Conservation (phyloP, 2,888 invertebrate species). For the Monochamus alternatus region DNA sequence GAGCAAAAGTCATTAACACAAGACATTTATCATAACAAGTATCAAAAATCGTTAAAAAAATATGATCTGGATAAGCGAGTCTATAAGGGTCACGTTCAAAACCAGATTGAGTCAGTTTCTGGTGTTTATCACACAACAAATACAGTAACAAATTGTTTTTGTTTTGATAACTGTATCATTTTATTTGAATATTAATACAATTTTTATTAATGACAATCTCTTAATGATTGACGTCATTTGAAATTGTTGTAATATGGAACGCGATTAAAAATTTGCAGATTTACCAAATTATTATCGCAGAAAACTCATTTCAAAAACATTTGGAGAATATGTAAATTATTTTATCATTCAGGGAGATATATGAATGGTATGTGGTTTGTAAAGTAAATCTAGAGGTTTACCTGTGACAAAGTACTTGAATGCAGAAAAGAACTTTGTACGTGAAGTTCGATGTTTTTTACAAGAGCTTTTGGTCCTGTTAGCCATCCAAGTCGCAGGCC, state of each 20-base stretch:
- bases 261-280: background rate
- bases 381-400: no score
- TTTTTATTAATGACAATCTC: conserved; percentile 20
- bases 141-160: conserved; percentile 19
- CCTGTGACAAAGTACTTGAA: conserved; percentile 79
- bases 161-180: conserved; percentile 11
- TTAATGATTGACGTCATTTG: conserved; percentile 25
- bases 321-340: background rate
- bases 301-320: background rate
- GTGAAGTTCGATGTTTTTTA: conserved; percentile 79
- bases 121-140: conserved; percentile 12
- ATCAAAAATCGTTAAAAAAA: conserved; percentile 28
- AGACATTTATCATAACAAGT: conserved; percentile 16
- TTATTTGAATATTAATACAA: conserved; percentile 16
- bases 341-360: no score
- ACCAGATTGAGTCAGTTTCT: conserved; percentile 18
- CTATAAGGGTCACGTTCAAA: conserved; percentile 24
- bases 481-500: conserved; percentile 84
- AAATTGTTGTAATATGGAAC: background rate
- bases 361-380: no score
- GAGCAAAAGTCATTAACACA: conserved; percentile 34
- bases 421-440: conserved; percentile 81
- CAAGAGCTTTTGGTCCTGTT: conserved; percentile 79
- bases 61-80: conserved; percentile 14
- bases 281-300: background rate